Percentiles rank a stretch among this genome's conserved stretches.
Conservation (phyloP, 30 jellyfish, hydroid and myxozoan genomes). For the Turritopsis dohrnii region DNA sequence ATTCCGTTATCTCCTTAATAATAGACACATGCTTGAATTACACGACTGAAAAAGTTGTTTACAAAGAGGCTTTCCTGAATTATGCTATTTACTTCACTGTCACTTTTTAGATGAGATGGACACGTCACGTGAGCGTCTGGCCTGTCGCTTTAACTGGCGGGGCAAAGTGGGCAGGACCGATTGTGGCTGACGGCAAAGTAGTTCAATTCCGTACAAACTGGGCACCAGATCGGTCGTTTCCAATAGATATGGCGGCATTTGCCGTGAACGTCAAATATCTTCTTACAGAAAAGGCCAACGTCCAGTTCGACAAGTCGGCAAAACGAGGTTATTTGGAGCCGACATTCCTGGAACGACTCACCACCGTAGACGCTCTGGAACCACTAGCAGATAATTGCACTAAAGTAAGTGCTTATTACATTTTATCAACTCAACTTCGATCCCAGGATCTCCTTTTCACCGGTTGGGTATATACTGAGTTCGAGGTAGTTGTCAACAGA, state of each 20-base stretch:
- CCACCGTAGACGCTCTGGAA: slow-evolving; percentile 78
- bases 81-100: no score
- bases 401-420: slow-evolving; percentile 38
- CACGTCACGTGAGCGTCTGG: slow-evolving; percentile 91
- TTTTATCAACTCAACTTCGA: neutral
- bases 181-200: slow-evolving; percentile 80
- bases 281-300: slow-evolving; percentile 56
- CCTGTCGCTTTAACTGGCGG: slow-evolving; percentile 99
- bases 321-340: slow-evolving; percentile 89
- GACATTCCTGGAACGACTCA: slow-evolving; percentile 69
- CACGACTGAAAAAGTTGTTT: no score
- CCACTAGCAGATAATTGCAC: slow-evolving; percentile 97
- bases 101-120: slow-evolving; percentile 85
- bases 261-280: slow-evolving; percentile 60
- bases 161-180: slow-evolving; percentile 96
- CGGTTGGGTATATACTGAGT: no score
- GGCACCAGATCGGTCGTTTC: slow-evolving; percentile 94
- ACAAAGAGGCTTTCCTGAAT: no score
- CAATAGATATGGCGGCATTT: slow-evolving; percentile 98
- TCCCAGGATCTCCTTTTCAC: no score
- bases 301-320: slow-evolving; percentile 48
- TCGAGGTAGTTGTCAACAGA: no score
- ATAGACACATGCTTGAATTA: no score
- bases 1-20: no score
- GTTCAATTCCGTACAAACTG: slow-evolving; percentile 88